Evolutionary conservation across 2,888 invertebrate species (phyloP).

Genomic region (Rosalia funebris): DNA sequence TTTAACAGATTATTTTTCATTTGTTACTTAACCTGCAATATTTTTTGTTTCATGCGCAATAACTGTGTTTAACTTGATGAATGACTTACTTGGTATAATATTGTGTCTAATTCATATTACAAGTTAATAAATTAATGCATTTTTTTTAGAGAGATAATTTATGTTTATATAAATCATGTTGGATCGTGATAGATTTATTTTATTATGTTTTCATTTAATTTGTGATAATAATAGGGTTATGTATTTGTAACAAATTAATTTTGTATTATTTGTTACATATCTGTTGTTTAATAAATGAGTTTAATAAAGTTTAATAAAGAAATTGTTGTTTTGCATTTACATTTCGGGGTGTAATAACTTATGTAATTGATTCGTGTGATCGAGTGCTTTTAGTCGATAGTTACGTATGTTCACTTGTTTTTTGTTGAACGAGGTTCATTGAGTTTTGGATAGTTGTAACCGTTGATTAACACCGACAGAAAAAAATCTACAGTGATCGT

Average conservation of each 20-base stretch:
- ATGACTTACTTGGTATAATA: conserved; percentile 13
- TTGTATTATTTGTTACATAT: conserved; percentile 54
- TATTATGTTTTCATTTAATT: conserved; percentile 48
- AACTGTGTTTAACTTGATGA: conserved; percentile 10
- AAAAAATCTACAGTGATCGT: no score
- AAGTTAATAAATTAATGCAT: conserved; percentile 24
- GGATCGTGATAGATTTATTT: conserved; percentile 49
- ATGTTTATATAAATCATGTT: conserved; percentile 42
- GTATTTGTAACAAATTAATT: conserved; percentile 51
- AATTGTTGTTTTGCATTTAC: no score
- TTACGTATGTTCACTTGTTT: no score
- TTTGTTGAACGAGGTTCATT: no score
- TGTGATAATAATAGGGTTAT: conserved; percentile 59
- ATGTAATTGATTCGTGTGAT: no score
- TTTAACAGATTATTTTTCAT: conserved; percentile 21
- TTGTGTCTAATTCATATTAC: conserved; percentile 18
- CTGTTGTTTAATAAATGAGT: conserved; percentile 58
- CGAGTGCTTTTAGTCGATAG: no score
- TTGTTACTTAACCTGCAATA: conserved; percentile 27
- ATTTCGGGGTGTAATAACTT: no score
- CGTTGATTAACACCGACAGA: no score
- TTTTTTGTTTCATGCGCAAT: conserved; percentile 18
- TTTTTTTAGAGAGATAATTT: conserved; percentile 32
- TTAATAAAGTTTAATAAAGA: conserved; percentile 49
- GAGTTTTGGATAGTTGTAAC: no score